Evolutionary conservation across 92 coral and sea anemone species (phyloP).

Genomic region (Galaxea fascicularis): DNA sequence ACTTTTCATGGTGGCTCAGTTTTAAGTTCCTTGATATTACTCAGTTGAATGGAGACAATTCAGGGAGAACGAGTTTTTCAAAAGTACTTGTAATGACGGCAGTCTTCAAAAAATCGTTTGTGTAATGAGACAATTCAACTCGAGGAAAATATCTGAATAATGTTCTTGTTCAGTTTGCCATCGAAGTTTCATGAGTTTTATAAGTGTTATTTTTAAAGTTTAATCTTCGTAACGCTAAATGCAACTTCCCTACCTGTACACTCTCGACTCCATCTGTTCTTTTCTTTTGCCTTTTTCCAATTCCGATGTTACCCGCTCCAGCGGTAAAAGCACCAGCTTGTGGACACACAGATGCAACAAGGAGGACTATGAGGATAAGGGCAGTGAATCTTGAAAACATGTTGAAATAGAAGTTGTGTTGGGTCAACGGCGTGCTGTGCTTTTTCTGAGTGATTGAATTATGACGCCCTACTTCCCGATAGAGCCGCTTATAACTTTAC

Average conservation of each 20-base stretch:
- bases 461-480: neutral
- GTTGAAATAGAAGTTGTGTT: neutral
- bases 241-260: slow-evolving; percentile 5
- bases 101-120: no score
- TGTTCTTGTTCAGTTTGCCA: no score
- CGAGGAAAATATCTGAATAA: no score
- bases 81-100: no score
- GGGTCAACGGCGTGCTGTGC: neutral
- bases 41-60: no score
- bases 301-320: slow-evolving; percentile 48
- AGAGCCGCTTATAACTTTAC: slow-evolving; percentile 1
- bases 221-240: no score
- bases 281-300: slow-evolving; percentile 5
- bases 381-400: slow-evolving; percentile 21
- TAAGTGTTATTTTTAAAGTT: no score
- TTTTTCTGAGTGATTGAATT: neutral
- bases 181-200: no score
- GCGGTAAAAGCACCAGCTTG: slow-evolving; percentile 35
- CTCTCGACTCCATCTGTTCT: neutral
- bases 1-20: no score
- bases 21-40: no score
- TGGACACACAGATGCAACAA: slow-evolving; percentile 3
- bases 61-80: no score
- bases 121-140: no score
- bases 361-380: slow-evolving; percentile 5